These are phyloP conservation scores for Drosophila micromelanica DNA, from an alignment of 1,140 invertebrate genomes.

Conservation along the genomic window DNA sequence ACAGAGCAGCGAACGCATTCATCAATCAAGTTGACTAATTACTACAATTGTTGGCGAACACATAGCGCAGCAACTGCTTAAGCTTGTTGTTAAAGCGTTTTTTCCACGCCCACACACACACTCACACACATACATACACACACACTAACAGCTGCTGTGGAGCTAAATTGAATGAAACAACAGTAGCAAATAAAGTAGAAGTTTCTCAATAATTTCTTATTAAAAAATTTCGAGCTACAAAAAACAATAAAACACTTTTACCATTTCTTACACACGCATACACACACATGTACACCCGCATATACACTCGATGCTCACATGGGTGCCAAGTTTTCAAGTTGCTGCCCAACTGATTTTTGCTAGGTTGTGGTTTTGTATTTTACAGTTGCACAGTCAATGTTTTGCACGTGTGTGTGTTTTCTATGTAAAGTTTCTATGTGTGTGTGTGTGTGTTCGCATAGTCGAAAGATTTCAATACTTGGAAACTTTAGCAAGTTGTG, in stretches of 20 bases:
- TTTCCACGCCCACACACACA: slow-evolving; percentile 5
- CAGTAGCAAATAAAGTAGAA: slow-evolving; percentile 56
- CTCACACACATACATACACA: neutral
- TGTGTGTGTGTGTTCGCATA: slow-evolving; percentile 45
- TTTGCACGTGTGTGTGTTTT: slow-evolving; percentile 6
- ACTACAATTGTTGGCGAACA: slow-evolving; percentile 65
- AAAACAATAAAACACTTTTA: slow-evolving; percentile 41
- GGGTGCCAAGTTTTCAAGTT: slow-evolving; percentile 27
- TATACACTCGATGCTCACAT: neutral
- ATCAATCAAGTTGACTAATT: slow-evolving; percentile 82
- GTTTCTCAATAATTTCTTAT: slow-evolving; percentile 80
- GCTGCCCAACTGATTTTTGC: slow-evolving; percentile 55
- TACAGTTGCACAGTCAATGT: slow-evolving; percentile 42
- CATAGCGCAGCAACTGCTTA: slow-evolving; percentile 26
- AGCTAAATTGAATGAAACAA: slow-evolving; percentile 24
- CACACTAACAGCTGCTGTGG: neutral
- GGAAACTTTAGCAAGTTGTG: slow-evolving; percentile 69
- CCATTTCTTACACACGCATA: slow-evolving; percentile 45
- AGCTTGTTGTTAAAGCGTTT: neutral
- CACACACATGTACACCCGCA: neutral
- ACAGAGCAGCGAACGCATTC: slow-evolving; percentile 41
- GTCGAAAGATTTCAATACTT: slow-evolving; percentile 75
- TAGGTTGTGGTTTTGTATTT: slow-evolving; percentile 56
- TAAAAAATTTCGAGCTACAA: slow-evolving; percentile 61
- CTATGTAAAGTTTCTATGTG: neutral